Evolutionary conservation across 1,140 invertebrate species (phyloP).

Genomic region (Lineus longissimus): DNA sequence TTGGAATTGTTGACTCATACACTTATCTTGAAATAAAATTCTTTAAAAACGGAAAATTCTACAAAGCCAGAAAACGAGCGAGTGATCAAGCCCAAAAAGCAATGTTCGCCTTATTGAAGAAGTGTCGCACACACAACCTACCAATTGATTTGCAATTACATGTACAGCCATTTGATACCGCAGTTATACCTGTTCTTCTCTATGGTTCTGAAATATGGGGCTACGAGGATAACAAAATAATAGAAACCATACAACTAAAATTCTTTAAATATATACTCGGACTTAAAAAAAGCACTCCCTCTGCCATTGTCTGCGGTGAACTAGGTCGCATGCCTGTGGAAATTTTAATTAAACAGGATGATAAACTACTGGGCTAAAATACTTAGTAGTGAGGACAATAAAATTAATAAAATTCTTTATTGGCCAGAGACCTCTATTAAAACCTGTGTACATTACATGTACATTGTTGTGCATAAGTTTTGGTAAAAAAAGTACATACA

Average conservation of each 20-base stretch:
- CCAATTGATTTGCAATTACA: not conserved
- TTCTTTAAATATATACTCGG: not conserved
- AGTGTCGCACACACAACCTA: not conserved
- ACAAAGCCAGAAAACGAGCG: constrained; percentile 2
- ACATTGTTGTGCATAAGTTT: no score
- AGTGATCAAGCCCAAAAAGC: not conserved
- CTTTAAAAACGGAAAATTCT: not conserved
- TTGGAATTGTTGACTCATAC: no score
- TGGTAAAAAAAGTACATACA: no score
- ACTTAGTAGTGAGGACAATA: not conserved
- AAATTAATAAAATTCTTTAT: not conserved
- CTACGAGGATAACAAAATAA: constrained; percentile 1
- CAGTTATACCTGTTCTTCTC: not conserved
- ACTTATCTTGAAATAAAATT: no score
- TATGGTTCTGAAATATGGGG: not conserved
- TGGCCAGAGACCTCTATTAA: no score
- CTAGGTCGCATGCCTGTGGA: not conserved
- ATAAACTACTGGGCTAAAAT: not conserved
- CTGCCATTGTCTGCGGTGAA: not conserved
- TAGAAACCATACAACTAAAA: not conserved
- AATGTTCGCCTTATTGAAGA: constrained; percentile 4
- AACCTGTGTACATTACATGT: no score
- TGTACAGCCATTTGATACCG: not conserved
- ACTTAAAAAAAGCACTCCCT: not conserved
- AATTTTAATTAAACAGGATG: constrained; percentile 3